Percentiles rank a stretch among this genome's conserved stretches.
phyloP scores from a whole-genome alignment of 2,113 vertebrate species.

The Scartelaos histophorus region DNA sequence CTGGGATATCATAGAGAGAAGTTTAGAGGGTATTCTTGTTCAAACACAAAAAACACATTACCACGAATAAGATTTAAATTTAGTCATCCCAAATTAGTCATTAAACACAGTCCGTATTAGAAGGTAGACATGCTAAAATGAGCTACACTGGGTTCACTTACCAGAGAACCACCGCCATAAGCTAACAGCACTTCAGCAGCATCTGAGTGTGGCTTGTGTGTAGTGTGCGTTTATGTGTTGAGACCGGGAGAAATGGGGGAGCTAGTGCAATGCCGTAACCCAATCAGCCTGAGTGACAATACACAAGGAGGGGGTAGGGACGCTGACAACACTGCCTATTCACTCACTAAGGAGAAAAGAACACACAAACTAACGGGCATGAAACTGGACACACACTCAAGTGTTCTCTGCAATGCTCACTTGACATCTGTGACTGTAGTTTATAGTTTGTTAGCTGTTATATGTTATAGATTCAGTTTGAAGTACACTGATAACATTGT shows the following conservation, averaged over 20 bases:
- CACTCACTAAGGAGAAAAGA: constrained; percentile 51
- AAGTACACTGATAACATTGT: too few relatives aligned
- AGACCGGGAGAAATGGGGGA: constrained; percentile 31
- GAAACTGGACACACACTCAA: constrained; percentile 23
- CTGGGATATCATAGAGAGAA: constrained; percentile 2
- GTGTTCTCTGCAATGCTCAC: constrained; percentile 40
- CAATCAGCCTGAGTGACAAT: constrained; percentile 64
- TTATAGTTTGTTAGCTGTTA: constrained; percentile 18
- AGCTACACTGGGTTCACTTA: constrained; percentile 40
- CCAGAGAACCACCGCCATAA: constrained; percentile 30
- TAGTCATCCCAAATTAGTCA: neutral
- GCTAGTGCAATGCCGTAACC: constrained; percentile 58
- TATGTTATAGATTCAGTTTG: neutral
- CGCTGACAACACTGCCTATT: constrained; percentile 65
- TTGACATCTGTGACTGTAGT: constrained; percentile 33
- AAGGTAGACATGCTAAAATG: constrained; percentile 1
- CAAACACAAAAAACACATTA: neutral
- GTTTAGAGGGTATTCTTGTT: constrained; percentile 4
- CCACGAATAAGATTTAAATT: neutral
- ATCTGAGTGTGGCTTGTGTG: constrained; percentile 34
- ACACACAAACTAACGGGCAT: constrained; percentile 42
- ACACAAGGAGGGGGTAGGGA: constrained; percentile 41
- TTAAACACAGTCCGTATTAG: neutral
- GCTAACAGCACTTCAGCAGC: constrained; percentile 37
- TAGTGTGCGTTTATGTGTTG: constrained; percentile 36